Percentiles rank a stretch among this genome's conserved stretches.
Evolutionary conservation across 1,140 invertebrate species (phyloP).

Genomic region (Drosophila virilis): DNA sequence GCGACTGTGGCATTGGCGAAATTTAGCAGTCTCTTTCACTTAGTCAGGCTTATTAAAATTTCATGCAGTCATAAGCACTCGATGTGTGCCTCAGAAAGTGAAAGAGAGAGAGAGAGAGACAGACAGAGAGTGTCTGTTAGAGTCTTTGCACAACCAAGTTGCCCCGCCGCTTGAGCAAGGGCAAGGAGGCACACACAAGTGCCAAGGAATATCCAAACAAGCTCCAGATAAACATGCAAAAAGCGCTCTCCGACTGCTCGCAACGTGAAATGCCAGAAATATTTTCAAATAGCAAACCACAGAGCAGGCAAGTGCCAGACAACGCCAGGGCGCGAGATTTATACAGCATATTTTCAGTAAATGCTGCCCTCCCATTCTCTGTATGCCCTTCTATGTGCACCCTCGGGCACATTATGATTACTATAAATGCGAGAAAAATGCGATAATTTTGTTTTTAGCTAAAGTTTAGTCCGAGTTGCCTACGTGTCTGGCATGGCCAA

Average conservation of each 20-base stretch:
- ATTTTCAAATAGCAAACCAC: conserved; percentile 34
- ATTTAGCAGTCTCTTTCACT: conserved; percentile 63
- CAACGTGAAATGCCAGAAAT: conserved; percentile 57
- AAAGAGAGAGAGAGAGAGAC: conserved; percentile 9
- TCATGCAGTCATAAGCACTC: conserved; percentile 67
- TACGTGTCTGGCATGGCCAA: conserved; percentile 58
- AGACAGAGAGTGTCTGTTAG: neutral
- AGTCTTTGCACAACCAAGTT: neutral
- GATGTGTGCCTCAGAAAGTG: conserved; percentile 14
- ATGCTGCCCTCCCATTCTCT: neutral
- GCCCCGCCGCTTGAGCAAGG: neutral
- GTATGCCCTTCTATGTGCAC: neutral
- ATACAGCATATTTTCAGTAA: conserved; percentile 22
- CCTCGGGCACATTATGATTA: conserved; percentile 52
- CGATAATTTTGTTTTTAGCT: conserved; percentile 72
- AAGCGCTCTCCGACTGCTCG: conserved; percentile 25
- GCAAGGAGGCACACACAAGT: conserved; percentile 8
- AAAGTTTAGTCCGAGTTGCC: conserved; percentile 41
- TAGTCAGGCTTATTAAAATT: conserved; percentile 72
- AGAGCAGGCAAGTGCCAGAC: conserved; percentile 9
- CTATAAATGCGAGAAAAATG: conserved; percentile 61
- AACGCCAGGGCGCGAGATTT: conserved; percentile 14
- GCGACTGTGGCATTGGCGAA: conserved; percentile 14
- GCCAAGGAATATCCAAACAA: conserved; percentile 40
- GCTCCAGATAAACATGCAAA: conserved; percentile 51